These are phyloP conservation scores for Drosophila greeni DNA, from an alignment of 2,888 invertebrate species.

Conservation along the genomic window DNA sequence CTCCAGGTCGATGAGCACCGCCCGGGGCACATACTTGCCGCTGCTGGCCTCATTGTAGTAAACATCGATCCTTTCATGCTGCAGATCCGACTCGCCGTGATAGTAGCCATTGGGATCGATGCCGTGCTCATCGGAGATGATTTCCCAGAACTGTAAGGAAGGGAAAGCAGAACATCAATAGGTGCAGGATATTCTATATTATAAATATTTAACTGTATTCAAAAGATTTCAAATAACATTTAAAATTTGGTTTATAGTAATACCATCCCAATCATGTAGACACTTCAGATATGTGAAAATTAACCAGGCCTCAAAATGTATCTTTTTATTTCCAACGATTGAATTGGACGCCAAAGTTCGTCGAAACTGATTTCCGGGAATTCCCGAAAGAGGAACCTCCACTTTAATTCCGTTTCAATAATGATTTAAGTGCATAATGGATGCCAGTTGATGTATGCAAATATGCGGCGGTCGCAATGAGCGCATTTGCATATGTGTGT, in stretches of 20 bases:
- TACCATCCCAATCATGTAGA: too few species aligned
- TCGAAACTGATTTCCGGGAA: constrained; percentile 90
- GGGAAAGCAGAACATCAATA: neutral
- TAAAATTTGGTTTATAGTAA: too few species aligned
- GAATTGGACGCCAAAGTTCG: constrained; percentile 82
- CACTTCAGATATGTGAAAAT: neutral
- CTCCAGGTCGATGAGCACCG: constrained; percentile 91
- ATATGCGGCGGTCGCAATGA: constrained; percentile 25
- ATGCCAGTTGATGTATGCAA: constrained; percentile 28
- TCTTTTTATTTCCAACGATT: neutral
- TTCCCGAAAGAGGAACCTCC: constrained; percentile 76
- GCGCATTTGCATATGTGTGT: constrained; percentile 26
- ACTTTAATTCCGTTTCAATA: constrained; percentile 20
- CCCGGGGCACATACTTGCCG: constrained; percentile 89
- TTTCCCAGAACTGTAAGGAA: constrained; percentile 84
- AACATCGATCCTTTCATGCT: constrained; percentile 88
- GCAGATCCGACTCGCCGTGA: constrained; percentile 85
- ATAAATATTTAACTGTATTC: too few species aligned
- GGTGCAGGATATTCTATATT: neutral
- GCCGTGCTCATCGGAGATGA: constrained; percentile 90
- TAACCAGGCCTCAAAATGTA: neutral
- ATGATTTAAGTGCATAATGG: constrained; percentile 29
- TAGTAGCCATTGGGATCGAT: constrained; percentile 87
- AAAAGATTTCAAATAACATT: too few species aligned
- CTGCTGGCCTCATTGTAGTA: constrained; percentile 88